phyloP scores from a whole-genome alignment of 1,140 invertebrate species.

The Cyrtorhinus lividipennis region DNA sequence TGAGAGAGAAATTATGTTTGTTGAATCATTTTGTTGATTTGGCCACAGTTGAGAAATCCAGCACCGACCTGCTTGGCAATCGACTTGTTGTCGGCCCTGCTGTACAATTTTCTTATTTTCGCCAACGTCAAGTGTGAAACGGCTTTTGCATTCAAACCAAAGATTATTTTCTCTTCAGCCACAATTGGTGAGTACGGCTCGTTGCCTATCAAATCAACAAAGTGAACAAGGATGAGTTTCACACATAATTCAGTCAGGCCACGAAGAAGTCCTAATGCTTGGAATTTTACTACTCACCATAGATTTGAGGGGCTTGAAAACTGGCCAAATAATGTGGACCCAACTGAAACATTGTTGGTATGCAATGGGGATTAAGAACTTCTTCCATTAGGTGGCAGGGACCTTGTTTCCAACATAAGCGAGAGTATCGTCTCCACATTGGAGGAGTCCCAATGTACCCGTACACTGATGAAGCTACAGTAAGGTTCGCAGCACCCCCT shows the following conservation, averaged over 20 bases:
- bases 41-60: background rate
- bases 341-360: constrained; percentile 67
- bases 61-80: constrained; percentile 68
- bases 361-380: constrained; percentile 58
- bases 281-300: constrained; percentile 30
- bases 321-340: constrained; percentile 83
- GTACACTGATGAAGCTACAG: constrained; percentile 78
- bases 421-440: constrained; percentile 70
- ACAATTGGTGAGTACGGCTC: constrained; percentile 58
- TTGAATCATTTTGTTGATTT: background rate
- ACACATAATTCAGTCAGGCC: background rate
- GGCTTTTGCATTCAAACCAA: constrained; percentile 90
- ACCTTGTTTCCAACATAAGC: constrained; percentile 86
- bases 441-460: constrained; percentile 85
- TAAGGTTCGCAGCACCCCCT: constrained; percentile 75
- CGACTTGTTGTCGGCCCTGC: constrained; percentile 90
- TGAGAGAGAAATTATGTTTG: background rate
- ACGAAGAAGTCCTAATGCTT: background rate
- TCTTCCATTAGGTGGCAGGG: constrained; percentile 90
- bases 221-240: background rate
- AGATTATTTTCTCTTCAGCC: constrained; percentile 84
- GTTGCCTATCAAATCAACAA: constrained; percentile 30
- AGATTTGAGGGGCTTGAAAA: constrained; percentile 59
- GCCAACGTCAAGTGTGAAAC: constrained; percentile 88
- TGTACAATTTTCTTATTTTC: constrained; percentile 94